Evolutionary conservation across 2,888 invertebrate genomes (phyloP), one percentile per base, ranked within the genome.

Genomic region (Clusia tigrina): DNA sequence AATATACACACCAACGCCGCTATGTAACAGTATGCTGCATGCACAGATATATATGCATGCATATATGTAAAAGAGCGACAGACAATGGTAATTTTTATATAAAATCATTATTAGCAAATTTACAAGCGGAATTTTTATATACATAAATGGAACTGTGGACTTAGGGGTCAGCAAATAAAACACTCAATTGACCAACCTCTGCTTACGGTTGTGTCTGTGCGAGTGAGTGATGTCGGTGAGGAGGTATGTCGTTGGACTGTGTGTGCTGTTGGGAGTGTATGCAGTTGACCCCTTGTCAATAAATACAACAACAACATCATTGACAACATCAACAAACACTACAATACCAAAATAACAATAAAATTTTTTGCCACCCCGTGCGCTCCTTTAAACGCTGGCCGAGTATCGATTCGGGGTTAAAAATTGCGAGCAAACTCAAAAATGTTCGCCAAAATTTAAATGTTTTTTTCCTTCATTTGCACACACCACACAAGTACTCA

Each of bases 111-210:
- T 3, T 17, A 42, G 42, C 42, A 42, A 32, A n/a, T n/a, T n/a
- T n/a, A n/a, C n/a, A n/a, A n/a, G 32, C 32, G 32, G 12, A 6
- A 32, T n/a, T n/a, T 32, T 32, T 32, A 12, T 32, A 12, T 9
- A 12, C 6, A 6, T 32, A 32, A 32, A 17, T 42, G 42, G 3
- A n/a, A 42, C 62, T 59, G 54, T 59, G 62, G 62, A 63, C 69
- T 71, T 69, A 70, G 68, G 69, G 71, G 68, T 70, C 69, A 70
- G 56, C 52, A 54, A 32, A n/a, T 62, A 58, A 62, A 62, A 62
- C 55, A 58, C 62, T 51, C 68, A 62, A 68, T 69, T 67, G 71
- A 68, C 66, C 68, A 69, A 62, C 64, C 65, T 67, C 64, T 65
- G n/a, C 22, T 42, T 9, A 12, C 32, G 12, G 6, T 32, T 32